Percentiles rank a stretch among this genome's conserved stretches.
Evolutionary conservation across 2,113 vertebrate genomes (phyloP).

Genomic region (Benitochromis conjunctus): DNA sequence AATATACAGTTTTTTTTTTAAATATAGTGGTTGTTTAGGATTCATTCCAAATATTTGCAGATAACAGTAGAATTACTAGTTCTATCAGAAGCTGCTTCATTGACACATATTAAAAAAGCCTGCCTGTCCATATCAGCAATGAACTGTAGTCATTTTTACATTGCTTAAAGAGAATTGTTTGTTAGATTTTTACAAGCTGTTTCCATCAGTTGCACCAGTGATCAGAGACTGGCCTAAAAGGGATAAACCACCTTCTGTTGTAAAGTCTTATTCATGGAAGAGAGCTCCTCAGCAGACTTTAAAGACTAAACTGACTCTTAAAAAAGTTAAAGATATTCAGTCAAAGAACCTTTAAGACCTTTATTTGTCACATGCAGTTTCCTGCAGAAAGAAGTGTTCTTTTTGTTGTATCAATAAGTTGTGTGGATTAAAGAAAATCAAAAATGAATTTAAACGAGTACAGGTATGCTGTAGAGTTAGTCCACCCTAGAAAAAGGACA

Average conservation of each 20-base stretch:
- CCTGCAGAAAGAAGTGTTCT: neutral
- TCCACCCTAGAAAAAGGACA: neutral
- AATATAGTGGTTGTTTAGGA: neutral
- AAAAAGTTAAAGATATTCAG: neutral
- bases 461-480: neutral
- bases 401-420: neutral
- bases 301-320: neutral
- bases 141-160: neutral
- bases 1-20: neutral
- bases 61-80: neutral
- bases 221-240: neutral
- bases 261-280: constrained; percentile 3
- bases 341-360: too few species aligned
- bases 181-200: neutral
- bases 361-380: too few species aligned
- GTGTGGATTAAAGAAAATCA: neutral
- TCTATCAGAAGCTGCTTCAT: neutral
- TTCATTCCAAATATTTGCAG: neutral
- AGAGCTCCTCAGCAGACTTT: neutral
- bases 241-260: neutral
- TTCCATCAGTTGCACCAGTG: neutral
- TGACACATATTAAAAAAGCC: neutral
- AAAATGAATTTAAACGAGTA: neutral
- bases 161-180: neutral
- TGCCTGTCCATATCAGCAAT: neutral